Percentiles rank a stretch among this genome's conserved stretches.
These are phyloP conservation scores for Enteromius mattozi DNA, from an alignment of 2,797 vertebrate genomes.

Conservation along the genomic window DNA sequence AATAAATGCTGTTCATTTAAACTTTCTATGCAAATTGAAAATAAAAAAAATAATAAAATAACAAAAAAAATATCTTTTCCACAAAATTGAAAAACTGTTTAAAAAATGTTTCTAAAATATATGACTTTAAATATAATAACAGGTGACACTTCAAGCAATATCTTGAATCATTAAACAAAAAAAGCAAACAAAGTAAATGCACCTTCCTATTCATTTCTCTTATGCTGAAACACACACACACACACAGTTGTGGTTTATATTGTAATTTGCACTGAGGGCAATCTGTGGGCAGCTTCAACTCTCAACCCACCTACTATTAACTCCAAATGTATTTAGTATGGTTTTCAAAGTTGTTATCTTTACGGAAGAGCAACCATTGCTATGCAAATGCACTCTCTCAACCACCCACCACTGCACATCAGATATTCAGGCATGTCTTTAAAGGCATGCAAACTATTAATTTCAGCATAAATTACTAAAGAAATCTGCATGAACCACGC, in stretches of 20 bases:
- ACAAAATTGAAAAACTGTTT: neutral
- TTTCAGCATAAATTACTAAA: slow-evolving; percentile 48
- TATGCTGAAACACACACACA: neutral
- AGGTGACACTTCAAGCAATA: neutral
- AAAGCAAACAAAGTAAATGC: neutral
- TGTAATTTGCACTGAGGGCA: slow-evolving; percentile 27
- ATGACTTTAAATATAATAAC: neutral
- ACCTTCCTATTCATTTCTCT: neutral
- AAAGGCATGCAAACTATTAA: slow-evolving; percentile 53
- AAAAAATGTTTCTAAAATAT: neutral
- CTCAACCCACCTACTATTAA: slow-evolving; percentile 27
- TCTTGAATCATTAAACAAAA: neutral
- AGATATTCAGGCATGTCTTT: slow-evolving; percentile 63
- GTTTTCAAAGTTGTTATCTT: slow-evolving; percentile 42
- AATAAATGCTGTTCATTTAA: neutral
- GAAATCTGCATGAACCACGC: slow-evolving; percentile 19
- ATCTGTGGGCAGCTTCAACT: slow-evolving; percentile 18
- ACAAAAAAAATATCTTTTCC: neutral
- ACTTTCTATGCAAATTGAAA: neutral
- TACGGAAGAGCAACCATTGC: slow-evolving; percentile 54
- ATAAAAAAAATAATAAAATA: too few species aligned
- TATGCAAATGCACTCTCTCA: slow-evolving; percentile 72
- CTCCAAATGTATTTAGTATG: slow-evolving; percentile 32
- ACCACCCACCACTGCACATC: slow-evolving; percentile 65
- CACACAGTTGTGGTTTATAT: neutral